Evolutionary conservation across 1,140 invertebrate genomes (phyloP).

Genomic region (Dermatophagoides farinae): DNA sequence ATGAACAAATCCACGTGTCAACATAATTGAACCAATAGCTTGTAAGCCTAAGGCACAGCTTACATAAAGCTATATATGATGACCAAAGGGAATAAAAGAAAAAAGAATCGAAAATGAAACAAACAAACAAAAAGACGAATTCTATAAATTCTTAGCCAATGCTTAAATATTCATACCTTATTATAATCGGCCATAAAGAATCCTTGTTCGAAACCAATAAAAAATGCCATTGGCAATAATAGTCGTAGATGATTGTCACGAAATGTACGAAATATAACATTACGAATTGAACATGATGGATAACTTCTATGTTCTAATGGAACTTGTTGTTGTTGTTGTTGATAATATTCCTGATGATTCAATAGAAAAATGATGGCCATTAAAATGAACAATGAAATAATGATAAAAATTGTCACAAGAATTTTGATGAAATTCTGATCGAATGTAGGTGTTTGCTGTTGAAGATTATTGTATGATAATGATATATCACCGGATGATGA

Average conservation of each 20-base stretch:
- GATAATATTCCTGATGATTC: conserved; percentile 19
- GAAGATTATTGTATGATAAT: no score
- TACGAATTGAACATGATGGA: conserved; percentile 11
- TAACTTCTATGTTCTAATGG: conserved; percentile 17
- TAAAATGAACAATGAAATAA: conserved; percentile 17
- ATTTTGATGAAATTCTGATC: not conserved
- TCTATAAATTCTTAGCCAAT: not conserved
- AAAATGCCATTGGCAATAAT: conserved; percentile 26
- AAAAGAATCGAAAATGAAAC: conserved; percentile 5
- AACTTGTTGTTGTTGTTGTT: conserved; percentile 16
- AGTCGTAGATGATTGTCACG: conserved; percentile 25
- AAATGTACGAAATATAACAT: conserved; percentile 15
- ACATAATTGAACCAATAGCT: conserved; percentile 26
- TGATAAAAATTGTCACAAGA: not conserved
- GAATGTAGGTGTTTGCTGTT: not conserved
- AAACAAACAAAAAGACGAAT: not conserved
- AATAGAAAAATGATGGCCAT: conserved; percentile 16
- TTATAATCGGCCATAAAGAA: conserved; percentile 30
- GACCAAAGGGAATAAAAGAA: conserved; percentile 8
- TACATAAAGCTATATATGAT: conserved; percentile 26
- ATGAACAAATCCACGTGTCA: conserved; percentile 26
- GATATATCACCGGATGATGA: conserved; percentile 7
- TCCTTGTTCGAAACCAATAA: conserved; percentile 28
- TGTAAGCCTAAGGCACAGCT: conserved; percentile 27
- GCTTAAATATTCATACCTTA: conserved; percentile 24